Conservation (phyloP, 2,888 invertebrate species). For the Mactromeris polynyma region DNA sequence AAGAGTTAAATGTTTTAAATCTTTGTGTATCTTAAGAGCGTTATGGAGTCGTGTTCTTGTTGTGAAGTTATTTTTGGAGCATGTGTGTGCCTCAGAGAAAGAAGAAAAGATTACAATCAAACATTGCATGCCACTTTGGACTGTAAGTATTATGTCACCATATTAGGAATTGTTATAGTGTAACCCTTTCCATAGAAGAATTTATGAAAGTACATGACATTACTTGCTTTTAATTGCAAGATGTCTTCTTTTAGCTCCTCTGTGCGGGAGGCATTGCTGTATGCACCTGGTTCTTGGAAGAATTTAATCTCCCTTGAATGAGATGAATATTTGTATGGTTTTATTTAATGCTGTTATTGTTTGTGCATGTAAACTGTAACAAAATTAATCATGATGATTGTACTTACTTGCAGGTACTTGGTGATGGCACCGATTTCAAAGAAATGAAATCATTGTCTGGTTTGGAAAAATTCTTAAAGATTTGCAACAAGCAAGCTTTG, state of each 20-base stretch:
- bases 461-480: conserved; percentile 74
- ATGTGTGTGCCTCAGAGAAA: conserved; percentile 69
- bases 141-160: conserved; percentile 59
- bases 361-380: too few species aligned
- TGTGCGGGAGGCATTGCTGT: too few species aligned
- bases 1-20: too few species aligned
- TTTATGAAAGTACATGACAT: too few species aligned
- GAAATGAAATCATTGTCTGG: conserved; percentile 60
- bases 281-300: too few species aligned
- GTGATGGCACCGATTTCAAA: conserved; percentile 68
- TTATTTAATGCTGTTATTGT: too few species aligned
- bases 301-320: too few species aligned
- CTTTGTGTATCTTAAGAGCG: conserved; percentile 34
- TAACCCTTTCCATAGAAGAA: too few species aligned
- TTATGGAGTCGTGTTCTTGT: conserved; percentile 60
- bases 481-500: conserved; percentile 67
- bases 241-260: too few species aligned
- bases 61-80: conserved; percentile 79
- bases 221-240: too few species aligned
- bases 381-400: background rate
- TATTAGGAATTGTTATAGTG: too few species aligned
- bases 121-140: conserved; percentile 76
- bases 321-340: too few species aligned
- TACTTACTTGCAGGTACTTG: conserved; percentile 65
- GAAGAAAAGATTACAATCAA: conserved; percentile 63